Evolutionary conservation across 2,888 invertebrate species (phyloP).

Genomic region (Aproaerema taeniolella): DNA sequence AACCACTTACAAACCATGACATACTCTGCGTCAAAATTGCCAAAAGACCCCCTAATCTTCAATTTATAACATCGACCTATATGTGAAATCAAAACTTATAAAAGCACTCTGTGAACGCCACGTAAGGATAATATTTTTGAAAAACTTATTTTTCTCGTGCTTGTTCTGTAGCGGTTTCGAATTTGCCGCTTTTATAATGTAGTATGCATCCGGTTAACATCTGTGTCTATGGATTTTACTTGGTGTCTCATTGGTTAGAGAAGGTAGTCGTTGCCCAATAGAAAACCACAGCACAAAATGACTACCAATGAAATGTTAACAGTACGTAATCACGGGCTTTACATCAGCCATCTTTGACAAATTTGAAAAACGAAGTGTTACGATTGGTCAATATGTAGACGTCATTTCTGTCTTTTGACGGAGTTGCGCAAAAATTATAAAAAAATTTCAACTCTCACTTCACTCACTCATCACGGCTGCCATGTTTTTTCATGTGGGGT

Average conservation of each 20-base stretch:
- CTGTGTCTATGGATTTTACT: no score
- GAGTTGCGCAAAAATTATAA: conserved; percentile 67
- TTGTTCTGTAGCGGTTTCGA: no score
- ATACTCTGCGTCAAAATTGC: no score
- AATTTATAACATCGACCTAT: no score
- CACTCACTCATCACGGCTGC: conserved; percentile 75
- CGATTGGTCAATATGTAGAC: conserved; percentile 59
- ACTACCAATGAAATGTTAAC: conserved; percentile 47
- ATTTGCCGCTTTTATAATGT: conserved; percentile 38
- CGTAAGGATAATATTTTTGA: no score
- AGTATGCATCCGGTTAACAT: conserved; percentile 32
- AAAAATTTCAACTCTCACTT: conserved; percentile 58
- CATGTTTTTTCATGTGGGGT: conserved; percentile 89
- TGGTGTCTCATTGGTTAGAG: conserved; percentile 37
- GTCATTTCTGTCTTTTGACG: conserved; percentile 64
- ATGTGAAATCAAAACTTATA: no score
- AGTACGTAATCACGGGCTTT: conserved; percentile 39
- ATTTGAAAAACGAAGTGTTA: conserved; percentile 41
- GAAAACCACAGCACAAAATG: conserved; percentile 21
- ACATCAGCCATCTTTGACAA: conserved; percentile 56
- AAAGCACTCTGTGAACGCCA: no score
- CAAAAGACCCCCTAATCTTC: no score
- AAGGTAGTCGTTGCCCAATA: conserved; percentile 34
- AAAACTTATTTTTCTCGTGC: no score
- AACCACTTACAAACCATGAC: no score